phyloP scores from a whole-genome alignment of 2,797 vertebrate genomes.

The Carapus acus region DNA sequence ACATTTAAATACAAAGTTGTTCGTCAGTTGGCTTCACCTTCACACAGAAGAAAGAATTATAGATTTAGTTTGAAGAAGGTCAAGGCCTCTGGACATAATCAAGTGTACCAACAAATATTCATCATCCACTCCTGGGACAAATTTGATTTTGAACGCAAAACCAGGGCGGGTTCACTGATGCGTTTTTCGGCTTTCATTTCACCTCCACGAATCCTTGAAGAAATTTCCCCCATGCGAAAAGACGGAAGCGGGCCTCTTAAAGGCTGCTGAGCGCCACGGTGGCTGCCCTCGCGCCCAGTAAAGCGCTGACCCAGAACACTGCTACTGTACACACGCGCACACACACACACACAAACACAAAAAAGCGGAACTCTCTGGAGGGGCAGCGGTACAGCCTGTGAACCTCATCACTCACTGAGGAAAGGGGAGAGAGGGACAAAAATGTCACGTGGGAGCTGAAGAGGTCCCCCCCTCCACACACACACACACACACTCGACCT shows the following conservation, averaged over 20 bases:
- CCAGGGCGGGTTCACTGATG: too few relatives aligned
- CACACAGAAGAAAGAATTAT: too few relatives aligned
- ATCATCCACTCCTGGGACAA: too few relatives aligned
- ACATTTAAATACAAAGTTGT: too few relatives aligned
- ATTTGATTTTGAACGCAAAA: too few relatives aligned
- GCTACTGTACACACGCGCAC: slow-evolving; percentile 60
- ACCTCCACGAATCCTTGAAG: slow-evolving; percentile 26
- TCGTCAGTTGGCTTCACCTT: too few relatives aligned
- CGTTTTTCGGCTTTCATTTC: too few relatives aligned
- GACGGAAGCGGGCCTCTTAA: slow-evolving; percentile 39
- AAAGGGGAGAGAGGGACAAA: slow-evolving; percentile 41
- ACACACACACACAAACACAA: slow-evolving; percentile 33
- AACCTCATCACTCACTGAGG: slow-evolving; percentile 62
- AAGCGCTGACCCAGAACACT: slow-evolving; percentile 56
- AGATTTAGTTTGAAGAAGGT: too few relatives aligned
- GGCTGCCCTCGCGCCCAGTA: slow-evolving; percentile 45
- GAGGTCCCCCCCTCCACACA: slow-evolving; percentile 5
- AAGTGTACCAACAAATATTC: too few relatives aligned
- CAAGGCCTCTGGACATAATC: too few relatives aligned
- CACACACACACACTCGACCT: too few relatives aligned
- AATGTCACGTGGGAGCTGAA: slow-evolving; percentile 45
- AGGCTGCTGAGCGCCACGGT: slow-evolving; percentile 42
- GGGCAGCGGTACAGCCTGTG: slow-evolving; percentile 50
- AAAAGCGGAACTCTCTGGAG: slow-evolving; percentile 41
- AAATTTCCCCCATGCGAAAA: slow-evolving; percentile 27